These are phyloP conservation scores for Timema cristinae DNA, from an alignment of 2,888 invertebrate genomes.

Conservation along the genomic window DNA sequence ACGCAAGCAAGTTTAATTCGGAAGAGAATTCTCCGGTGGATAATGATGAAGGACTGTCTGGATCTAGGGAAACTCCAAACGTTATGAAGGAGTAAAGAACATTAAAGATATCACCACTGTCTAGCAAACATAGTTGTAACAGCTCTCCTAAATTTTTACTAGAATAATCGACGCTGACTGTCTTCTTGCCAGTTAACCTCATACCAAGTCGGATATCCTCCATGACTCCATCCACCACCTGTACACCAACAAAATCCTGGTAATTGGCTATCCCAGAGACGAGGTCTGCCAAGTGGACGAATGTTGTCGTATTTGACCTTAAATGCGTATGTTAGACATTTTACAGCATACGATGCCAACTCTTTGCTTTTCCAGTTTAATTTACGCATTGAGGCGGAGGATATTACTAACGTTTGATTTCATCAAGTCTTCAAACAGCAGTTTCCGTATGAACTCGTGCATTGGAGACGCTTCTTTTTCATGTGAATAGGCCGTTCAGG, in stretches of 20 bases:
- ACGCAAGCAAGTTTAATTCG: slow-evolving; percentile 84
- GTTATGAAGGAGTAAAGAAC: slow-evolving; percentile 84
- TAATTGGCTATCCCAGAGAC: slow-evolving; percentile 85
- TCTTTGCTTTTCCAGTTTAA: slow-evolving; percentile 84
- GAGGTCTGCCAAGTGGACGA: slow-evolving; percentile 80
- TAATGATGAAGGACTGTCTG: slow-evolving; percentile 59
- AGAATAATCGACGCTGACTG: slow-evolving; percentile 89
- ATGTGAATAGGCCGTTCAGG: slow-evolving; percentile 64
- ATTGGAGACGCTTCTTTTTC: slow-evolving; percentile 62
- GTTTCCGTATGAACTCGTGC: slow-evolving; percentile 84
- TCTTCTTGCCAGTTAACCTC: slow-evolving; percentile 80
- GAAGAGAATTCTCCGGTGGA: slow-evolving; percentile 85
- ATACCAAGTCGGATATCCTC: slow-evolving; percentile 91
- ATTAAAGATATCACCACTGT: slow-evolving; percentile 87
- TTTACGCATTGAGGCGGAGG: slow-evolving; percentile 78
- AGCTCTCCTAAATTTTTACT: slow-evolving; percentile 92
- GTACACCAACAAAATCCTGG: slow-evolving; percentile 68
- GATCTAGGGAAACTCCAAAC: slow-evolving; percentile 79
- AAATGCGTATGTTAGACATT: slow-evolving; percentile 86
- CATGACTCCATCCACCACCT: slow-evolving; percentile 87
- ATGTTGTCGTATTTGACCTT: slow-evolving; percentile 85
- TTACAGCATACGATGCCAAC: slow-evolving; percentile 69
- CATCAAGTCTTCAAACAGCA: slow-evolving; percentile 62
- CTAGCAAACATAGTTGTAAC: slow-evolving; percentile 93
- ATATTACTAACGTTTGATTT: slow-evolving; percentile 84